Percentiles rank a stretch among this genome's conserved stretches.
Conservation (phyloP, 2,888 invertebrate species). For the Caenorhabditis auriculariae region DNA sequence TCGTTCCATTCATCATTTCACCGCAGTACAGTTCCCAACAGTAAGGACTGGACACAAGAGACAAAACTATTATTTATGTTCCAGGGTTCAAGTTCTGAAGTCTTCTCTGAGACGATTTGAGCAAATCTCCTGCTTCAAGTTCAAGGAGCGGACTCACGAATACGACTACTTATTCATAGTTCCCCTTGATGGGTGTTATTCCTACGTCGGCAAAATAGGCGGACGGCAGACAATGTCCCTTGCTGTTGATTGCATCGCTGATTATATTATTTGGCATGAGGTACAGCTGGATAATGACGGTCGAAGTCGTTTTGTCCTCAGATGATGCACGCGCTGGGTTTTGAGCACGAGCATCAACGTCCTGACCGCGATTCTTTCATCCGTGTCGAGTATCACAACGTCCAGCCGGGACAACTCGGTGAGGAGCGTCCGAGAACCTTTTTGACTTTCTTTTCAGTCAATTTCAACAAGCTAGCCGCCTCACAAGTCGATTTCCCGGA, state of each 20-base stretch:
- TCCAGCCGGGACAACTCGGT: conserved; percentile 45
- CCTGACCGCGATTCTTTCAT: conserved; percentile 49
- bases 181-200: conserved; percentile 55
- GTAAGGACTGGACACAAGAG: conserved; percentile 17
- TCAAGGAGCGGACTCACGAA: conserved; percentile 39
- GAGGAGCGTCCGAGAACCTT: background rate
- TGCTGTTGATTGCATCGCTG: conserved; percentile 46
- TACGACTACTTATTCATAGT: conserved; percentile 48
- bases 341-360: conserved; percentile 56
- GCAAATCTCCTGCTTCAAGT: conserved; percentile 48
- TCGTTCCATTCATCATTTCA: conserved; percentile 44
- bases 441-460: conserved; percentile 26
- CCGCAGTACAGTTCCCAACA: conserved; percentile 40
- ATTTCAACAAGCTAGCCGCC: conserved; percentile 45
- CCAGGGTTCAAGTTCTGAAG: conserved; percentile 33
- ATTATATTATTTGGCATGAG: conserved; percentile 55
- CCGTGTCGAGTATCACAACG: conserved; percentile 42
- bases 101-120: conserved; percentile 42
- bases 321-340: conserved; percentile 45
- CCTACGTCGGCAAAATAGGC: conserved; percentile 52
- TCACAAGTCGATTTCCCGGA: conserved; percentile 40
- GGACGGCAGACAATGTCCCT: conserved; percentile 41
- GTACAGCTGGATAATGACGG: conserved; percentile 1
- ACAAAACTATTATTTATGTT: conserved; percentile 2
- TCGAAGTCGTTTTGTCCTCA: background rate